phyloP scores from a whole-genome alignment of 2,113 vertebrate species.

The Perca schrenkii region DNA sequence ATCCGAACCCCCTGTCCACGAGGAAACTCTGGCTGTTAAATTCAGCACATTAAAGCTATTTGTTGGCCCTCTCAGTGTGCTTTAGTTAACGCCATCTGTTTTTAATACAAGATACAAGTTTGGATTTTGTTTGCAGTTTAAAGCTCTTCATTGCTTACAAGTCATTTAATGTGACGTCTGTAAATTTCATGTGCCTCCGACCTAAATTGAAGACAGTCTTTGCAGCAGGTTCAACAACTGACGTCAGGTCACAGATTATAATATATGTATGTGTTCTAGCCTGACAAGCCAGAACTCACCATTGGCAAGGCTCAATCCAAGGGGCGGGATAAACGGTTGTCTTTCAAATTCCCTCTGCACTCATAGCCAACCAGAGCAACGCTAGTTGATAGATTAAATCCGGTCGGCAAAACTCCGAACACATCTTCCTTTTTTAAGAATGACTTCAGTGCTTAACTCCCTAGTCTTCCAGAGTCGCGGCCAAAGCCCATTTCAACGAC shows the following conservation, averaged over 20 bases:
- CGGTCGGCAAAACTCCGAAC: too few relatives aligned
- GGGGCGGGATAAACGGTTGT: too few relatives aligned
- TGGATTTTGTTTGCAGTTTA: slow-evolving; percentile 1
- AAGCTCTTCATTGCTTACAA: not conserved
- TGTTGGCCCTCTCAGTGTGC: not conserved
- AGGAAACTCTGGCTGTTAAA: not conserved
- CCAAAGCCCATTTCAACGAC: too few relatives aligned
- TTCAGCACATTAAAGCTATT: not conserved
- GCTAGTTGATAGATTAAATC: too few relatives aligned
- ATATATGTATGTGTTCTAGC: not conserved
- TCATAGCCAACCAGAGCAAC: too few relatives aligned
- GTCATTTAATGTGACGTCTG: not conserved
- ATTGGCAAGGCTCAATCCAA: too few relatives aligned
- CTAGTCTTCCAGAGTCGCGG: too few relatives aligned
- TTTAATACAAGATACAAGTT: slow-evolving; percentile 25
- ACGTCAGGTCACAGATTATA: not conserved
- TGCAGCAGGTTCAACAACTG: not conserved
- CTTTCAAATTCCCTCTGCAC: too few relatives aligned
- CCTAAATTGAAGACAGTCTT: not conserved
- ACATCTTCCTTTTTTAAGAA: too few relatives aligned
- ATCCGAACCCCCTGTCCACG: not conserved
- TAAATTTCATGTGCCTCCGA: not conserved
- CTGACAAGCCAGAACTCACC: too few relatives aligned
- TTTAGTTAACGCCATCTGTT: not conserved
- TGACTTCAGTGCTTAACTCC: too few relatives aligned